phyloP scores from a whole-genome alignment of 2,888 invertebrate species.

The Amiota minor region DNA sequence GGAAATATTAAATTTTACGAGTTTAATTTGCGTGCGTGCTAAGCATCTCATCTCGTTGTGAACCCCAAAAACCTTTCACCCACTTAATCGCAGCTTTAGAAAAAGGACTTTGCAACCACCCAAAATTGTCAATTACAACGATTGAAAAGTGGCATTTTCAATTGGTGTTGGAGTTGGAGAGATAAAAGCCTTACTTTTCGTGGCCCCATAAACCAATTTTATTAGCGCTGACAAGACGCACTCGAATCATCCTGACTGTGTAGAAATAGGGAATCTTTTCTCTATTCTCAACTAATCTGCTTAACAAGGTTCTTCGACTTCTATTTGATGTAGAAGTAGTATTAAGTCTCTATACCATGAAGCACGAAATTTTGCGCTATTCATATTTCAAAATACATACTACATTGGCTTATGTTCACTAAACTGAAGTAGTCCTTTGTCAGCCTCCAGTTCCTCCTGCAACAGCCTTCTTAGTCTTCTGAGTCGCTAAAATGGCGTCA shows the following conservation, averaged over 20 bases:
- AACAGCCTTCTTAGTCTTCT: conserved; percentile 11
- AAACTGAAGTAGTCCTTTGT: conserved; percentile 25
- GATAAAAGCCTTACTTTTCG: conserved; percentile 47
- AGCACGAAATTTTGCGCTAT: conserved; percentile 43
- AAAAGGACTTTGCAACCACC: conserved; percentile 30
- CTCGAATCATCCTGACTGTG: neutral
- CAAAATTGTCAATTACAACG: conserved; percentile 62
- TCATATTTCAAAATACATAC: conserved; percentile 62
- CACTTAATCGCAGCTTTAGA: neutral
- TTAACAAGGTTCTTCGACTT: conserved; percentile 48
- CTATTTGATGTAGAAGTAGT: neutral
- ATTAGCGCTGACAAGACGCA: conserved; percentile 47
- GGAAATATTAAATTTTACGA: conserved; percentile 67
- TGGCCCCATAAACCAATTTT: conserved; percentile 60
- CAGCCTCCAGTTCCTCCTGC: neutral
- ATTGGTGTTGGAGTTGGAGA: conserved; percentile 19
- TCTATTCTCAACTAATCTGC: conserved; percentile 60
- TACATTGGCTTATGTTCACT: conserved; percentile 49
- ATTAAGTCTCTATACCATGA: conserved; percentile 13
- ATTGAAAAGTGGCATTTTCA: conserved; percentile 61
- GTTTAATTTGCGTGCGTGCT: conserved; percentile 64
- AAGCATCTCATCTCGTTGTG: conserved; percentile 44
- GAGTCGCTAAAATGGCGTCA: conserved; percentile 56
- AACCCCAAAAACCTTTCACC: neutral
- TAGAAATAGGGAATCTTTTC: neutral